These are phyloP conservation scores for Laterallus jamaicensis DNA, from an alignment of 2,113 vertebrate species.

Conservation along the genomic window DNA sequence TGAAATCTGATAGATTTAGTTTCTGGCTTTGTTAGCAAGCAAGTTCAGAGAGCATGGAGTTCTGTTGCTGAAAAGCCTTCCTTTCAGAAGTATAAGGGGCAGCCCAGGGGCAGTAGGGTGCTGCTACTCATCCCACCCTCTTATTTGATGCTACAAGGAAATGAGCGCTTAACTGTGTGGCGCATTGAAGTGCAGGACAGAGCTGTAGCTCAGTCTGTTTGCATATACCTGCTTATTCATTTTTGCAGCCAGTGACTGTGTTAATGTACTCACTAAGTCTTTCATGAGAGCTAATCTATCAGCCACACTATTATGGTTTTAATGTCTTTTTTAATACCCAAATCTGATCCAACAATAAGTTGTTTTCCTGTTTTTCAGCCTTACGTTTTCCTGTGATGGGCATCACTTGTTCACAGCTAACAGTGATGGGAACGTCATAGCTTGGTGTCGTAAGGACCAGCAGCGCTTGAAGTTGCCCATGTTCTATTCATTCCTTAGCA, in stretches of 20 bases:
- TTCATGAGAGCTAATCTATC: not conserved
- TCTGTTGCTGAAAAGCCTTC: not conserved
- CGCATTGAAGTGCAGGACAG: not conserved
- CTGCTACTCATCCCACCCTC: not conserved
- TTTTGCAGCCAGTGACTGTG: too few relatives aligned
- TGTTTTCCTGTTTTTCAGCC: constrained; percentile 74
- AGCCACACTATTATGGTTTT: not conserved
- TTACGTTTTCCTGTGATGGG: constrained; percentile 97
- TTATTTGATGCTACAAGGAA: not conserved
- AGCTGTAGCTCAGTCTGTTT: not conserved
- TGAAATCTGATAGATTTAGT: not conserved
- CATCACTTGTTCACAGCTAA: constrained; percentile 97
- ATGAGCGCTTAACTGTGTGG: not conserved
- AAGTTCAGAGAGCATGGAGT: not conserved
- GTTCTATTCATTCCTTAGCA: constrained; percentile 99
- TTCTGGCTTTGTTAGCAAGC: not conserved
- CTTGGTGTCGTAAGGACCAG: constrained; percentile 97
- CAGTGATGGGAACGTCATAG: constrained; percentile 93
- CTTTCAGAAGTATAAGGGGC: not conserved
- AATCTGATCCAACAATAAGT: not conserved
- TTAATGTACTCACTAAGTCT: not conserved
- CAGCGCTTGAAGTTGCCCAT: constrained; percentile 96
- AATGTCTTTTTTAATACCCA: not conserved
- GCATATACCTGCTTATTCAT: too few relatives aligned
- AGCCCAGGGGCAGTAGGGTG: not conserved